phyloP scores from a whole-genome alignment of 2,113 vertebrate species.

The Phocoena sinus region DNA sequence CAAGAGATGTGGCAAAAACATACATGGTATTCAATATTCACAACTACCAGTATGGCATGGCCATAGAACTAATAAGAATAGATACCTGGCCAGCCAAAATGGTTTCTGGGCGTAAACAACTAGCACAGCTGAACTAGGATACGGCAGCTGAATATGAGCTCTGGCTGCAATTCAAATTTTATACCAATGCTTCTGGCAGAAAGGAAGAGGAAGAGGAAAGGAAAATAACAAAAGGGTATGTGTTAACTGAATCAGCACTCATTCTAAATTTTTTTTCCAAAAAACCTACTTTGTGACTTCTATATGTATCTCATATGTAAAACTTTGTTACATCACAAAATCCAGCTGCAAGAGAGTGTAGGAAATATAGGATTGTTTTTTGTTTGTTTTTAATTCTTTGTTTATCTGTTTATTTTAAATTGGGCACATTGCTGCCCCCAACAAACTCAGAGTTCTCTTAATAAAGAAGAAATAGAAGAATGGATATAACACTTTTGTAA shows the following conservation, averaged over 20 bases:
- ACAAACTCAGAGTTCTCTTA: background rate
- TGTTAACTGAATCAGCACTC: background rate
- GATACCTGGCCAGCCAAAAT: background rate
- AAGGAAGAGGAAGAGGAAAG: background rate
- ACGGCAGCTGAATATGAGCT: background rate
- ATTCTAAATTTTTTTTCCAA: background rate
- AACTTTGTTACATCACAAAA: background rate
- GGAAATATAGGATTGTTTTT: background rate
- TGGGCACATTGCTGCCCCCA: no score
- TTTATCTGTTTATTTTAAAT: background rate
- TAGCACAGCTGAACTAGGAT: background rate
- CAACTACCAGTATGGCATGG: background rate
- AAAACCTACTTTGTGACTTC: background rate
- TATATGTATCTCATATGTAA: background rate
- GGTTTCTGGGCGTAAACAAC: background rate
- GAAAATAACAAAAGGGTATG: background rate
- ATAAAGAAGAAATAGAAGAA: background rate
- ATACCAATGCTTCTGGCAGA: background rate
- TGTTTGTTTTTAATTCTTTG: background rate
- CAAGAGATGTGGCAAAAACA: background rate
- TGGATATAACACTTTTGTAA: background rate
- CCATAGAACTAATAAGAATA: background rate
- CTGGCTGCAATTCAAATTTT: background rate
- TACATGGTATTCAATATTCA: background rate
- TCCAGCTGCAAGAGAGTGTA: background rate